Percentiles rank a stretch among this genome's conserved stretches.
phyloP scores from a whole-genome alignment of 2,797 vertebrate genomes.

The Liasis olivaceus region DNA sequence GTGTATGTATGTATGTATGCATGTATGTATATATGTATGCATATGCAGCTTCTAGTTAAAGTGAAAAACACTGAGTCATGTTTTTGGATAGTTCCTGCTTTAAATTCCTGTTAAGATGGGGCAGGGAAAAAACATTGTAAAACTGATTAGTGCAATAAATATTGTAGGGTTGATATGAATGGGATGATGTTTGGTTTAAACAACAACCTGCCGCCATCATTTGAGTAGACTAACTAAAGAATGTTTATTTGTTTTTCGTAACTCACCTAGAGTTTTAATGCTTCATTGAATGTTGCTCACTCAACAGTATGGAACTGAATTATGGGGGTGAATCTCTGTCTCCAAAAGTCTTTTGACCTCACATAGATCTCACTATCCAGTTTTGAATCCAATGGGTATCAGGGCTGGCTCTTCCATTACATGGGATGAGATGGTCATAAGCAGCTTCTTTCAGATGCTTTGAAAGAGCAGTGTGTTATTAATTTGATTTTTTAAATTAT shows the following conservation, averaged over 20 bases:
- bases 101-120: conserved; percentile 30
- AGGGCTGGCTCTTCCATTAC: not conserved
- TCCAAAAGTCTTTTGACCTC: not conserved
- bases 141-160: conserved; percentile 59
- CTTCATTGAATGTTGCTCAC: conserved; percentile 16
- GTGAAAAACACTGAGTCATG: conserved; percentile 42
- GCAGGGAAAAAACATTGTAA: conserved; percentile 34
- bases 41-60: conserved; percentile 41
- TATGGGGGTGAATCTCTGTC: not conserved
- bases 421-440: not conserved
- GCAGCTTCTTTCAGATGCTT: not conserved
- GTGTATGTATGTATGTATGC: not conserved
- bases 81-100: conserved; percentile 29
- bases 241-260: not conserved
- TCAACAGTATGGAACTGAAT: not conserved
- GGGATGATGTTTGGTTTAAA: conserved; percentile 47
- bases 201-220: not conserved
- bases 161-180: conserved; percentile 50
- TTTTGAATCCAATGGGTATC: not conserved
- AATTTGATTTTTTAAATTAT: not conserved
- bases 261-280: not conserved
- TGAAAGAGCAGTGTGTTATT: not conserved
- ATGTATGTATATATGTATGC: not conserved
- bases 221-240: conserved; percentile 21
- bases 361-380: not conserved